Conservation (phyloP, 2,797 vertebrate genomes). For the Monodelphis domestica region DNA sequence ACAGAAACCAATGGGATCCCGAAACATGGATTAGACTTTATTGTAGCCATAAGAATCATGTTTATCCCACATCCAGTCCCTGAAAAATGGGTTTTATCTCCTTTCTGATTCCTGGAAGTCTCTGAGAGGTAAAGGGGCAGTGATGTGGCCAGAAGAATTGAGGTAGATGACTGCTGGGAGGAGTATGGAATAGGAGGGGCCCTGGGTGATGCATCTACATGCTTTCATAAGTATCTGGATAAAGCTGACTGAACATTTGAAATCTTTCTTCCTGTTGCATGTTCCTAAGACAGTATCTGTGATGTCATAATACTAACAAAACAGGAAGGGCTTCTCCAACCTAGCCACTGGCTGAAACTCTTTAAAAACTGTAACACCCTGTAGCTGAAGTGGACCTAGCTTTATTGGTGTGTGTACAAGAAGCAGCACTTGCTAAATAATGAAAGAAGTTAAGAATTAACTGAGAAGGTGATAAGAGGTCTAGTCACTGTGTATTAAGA, state of each 20-base stretch:
- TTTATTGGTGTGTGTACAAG: slow-evolving; percentile 21
- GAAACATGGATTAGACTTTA: slow-evolving; percentile 18
- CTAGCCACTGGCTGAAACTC: neutral
- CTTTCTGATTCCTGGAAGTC: too few relatives aligned
- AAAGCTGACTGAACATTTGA: slow-evolving; percentile 24
- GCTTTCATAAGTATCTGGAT: neutral
- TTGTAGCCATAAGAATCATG: slow-evolving; percentile 4
- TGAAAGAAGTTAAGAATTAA: slow-evolving; percentile 43
- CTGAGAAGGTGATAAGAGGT: slow-evolving; percentile 9
- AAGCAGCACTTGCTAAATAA: slow-evolving; percentile 49
- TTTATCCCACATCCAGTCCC: slow-evolving; percentile 34
- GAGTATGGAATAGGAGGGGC: neutral
- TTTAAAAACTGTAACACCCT: slow-evolving; percentile 11
- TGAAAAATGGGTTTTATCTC: slow-evolving; percentile 29
- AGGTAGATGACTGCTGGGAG: neutral
- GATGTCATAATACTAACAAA: slow-evolving; percentile 61
- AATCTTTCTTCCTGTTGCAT: slow-evolving; percentile 36
- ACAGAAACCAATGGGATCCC: neutral
- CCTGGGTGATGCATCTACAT: neutral
- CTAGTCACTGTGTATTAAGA: neutral
- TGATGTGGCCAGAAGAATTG: neutral
- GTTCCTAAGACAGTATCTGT: slow-evolving; percentile 39
- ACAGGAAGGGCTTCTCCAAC: slow-evolving; percentile 49
- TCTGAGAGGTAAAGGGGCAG: neutral
- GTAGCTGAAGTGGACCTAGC: slow-evolving; percentile 16